Evolutionary conservation across 2,888 invertebrate genomes (phyloP), one percentile per base, ranked within the genome.

Genomic region (Leptopilina drosophilae): DNA sequence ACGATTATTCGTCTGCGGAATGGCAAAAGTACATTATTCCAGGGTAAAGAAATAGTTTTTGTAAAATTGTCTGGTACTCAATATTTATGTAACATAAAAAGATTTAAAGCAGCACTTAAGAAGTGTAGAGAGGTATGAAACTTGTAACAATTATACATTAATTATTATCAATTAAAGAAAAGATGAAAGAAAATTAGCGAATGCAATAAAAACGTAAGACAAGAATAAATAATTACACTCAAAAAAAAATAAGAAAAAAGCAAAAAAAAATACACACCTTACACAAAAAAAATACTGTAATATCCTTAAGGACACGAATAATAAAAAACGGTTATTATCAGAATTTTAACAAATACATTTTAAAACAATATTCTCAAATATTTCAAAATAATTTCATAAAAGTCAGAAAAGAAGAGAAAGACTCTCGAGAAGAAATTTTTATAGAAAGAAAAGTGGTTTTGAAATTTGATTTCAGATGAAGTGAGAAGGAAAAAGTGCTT

Each of bases 31-130:
- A 87, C 85, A 88, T 88, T 87, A 88, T 88, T 90, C 88, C 90
- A 90, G 90, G 89, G 89, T 90, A 90, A 89, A 62, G 75, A 73
- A n/a, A 26, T 73, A 73, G 73, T 73, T 85, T 85, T 85, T 84
- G 83, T 84, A 89, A 88, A 89, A 89, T 89, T 87, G 86, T 90
- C 87, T 87, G 87, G 86, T 88, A 87, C 84, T 86, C 87, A 86
- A 88, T 90, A 88, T 89, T 88, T 87, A 87, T 89, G 87, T 88
- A 87, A 85, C 85, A 87, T 78, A 80, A 79, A 76, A 75, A 69
- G 69, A 53, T 76, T 59, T 62, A 76, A 77, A 80, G 49, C 77
- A 77, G 69, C 75, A 76, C 64, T 73, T 82, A 33, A n/a, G 33
- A 73, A 73, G 56, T 73, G 53, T 73, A 73, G 73, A 73, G 73